phyloP scores from a whole-genome alignment of 2,113 vertebrate genomes.

The Psophia crepitans region DNA sequence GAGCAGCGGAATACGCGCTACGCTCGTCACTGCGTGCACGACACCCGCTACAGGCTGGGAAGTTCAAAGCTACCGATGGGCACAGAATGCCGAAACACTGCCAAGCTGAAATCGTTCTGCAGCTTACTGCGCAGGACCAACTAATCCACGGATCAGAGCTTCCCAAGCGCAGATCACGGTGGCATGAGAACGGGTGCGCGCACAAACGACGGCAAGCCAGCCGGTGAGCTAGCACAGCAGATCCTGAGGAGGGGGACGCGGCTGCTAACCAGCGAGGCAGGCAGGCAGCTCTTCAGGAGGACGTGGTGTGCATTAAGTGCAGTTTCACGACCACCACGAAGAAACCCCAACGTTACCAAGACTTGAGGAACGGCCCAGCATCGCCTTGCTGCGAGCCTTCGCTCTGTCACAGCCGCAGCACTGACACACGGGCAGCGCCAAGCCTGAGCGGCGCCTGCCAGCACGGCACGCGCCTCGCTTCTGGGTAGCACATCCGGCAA shows the following conservation, averaged over 20 bases:
- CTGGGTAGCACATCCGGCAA: not conserved
- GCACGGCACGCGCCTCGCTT: accelerated
- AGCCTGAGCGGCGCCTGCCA: not conserved
- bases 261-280: not conserved
- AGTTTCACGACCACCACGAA: not conserved
- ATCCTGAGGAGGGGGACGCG: not conserved
- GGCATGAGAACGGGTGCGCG: accelerated
- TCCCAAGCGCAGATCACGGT: accelerated
- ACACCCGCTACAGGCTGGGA: not conserved
- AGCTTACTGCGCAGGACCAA: not conserved
- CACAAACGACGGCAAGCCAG: not conserved
- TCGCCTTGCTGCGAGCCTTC: not conserved
- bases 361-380: not conserved
- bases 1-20: not conserved
- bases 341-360: not conserved
- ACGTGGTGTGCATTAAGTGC: accelerated
- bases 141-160: not conserved
- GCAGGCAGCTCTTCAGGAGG: not conserved
- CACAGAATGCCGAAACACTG: not conserved
- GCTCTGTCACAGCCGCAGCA: accelerated
- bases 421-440: not conserved
- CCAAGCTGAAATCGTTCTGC: not conserved
- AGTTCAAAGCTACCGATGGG: not conserved
- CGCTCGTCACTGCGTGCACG: accelerated
- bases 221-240: accelerated